These are phyloP conservation scores for Brachystomella parvula DNA, from an alignment of 1,140 invertebrate genomes.

Conservation along the genomic window DNA sequence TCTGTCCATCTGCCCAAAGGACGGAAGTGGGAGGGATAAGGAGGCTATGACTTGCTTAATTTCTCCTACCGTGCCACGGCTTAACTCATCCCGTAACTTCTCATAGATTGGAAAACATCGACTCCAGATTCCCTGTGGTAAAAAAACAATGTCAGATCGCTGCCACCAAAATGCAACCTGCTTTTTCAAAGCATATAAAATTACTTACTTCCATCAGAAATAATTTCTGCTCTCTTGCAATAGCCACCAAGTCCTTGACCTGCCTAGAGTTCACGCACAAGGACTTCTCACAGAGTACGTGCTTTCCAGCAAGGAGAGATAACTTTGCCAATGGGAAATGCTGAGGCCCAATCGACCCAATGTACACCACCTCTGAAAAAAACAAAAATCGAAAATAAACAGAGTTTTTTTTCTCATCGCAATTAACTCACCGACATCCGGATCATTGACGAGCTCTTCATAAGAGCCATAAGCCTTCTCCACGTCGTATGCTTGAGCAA, in stretches of 20 bases:
- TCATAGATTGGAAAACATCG: slow-evolving; percentile 69
- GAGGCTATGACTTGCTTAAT: slow-evolving; percentile 56
- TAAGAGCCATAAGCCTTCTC: slow-evolving; percentile 41
- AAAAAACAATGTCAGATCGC: not conserved
- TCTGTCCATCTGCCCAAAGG: not conserved
- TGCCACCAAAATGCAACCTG: not conserved
- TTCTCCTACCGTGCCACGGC: slow-evolving; percentile 59
- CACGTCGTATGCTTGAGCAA: not conserved
- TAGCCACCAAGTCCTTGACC: slow-evolving; percentile 37
- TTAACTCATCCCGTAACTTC: slow-evolving; percentile 51
- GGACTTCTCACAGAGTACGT: slow-evolving; percentile 51
- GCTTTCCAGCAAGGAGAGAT: slow-evolving; percentile 47
- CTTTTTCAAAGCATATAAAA: too few relatives aligned
- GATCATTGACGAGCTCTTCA: slow-evolving; percentile 44
- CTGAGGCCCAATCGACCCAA: slow-evolving; percentile 44
- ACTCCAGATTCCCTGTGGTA: slow-evolving; percentile 61
- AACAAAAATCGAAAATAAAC: slow-evolving; percentile 1
- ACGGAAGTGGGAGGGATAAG: slow-evolving; percentile 57
- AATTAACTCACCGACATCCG: slow-evolving; percentile 43
- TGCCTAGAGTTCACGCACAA: slow-evolving; percentile 44
- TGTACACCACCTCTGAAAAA: slow-evolving; percentile 47
- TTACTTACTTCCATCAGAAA: slow-evolving; percentile 46
- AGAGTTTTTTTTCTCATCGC: too few relatives aligned
- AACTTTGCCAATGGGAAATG: slow-evolving; percentile 44
- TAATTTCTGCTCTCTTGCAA: slow-evolving; percentile 40